These are phyloP conservation scores for Pristionchus arcanus DNA, from an alignment of 2,888 invertebrate species.

Conservation along the genomic window DNA sequence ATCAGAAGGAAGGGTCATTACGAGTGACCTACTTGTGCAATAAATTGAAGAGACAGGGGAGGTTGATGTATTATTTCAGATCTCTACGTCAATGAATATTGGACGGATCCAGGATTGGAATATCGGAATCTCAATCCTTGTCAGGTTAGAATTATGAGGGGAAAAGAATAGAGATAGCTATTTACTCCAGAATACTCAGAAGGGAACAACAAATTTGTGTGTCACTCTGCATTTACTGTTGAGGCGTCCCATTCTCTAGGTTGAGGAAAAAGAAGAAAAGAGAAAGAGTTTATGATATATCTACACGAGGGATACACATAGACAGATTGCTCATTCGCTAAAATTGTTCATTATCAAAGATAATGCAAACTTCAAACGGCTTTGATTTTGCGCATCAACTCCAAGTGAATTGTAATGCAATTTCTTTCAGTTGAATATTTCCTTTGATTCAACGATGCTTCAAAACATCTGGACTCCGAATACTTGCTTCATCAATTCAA, in stretches of 20 bases:
- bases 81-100: conserved; percentile 79
- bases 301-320: neutral
- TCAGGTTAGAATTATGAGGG: conserved; percentile 62
- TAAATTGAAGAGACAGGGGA: neutral
- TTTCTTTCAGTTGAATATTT: conserved; percentile 69
- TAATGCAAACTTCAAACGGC: too few relatives aligned
- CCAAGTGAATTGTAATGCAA: too few relatives aligned
- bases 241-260: neutral
- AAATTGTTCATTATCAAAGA: too few relatives aligned
- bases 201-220: neutral
- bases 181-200: neutral
- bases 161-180: neutral
- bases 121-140: conserved; percentile 78
- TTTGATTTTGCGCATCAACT: too few relatives aligned
- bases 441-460: conserved; percentile 77
- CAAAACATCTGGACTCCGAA: conserved; percentile 78
- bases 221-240: conserved; percentile 1
- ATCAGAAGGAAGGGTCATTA: neutral
- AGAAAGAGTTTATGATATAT: neutral
- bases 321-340: neutral
- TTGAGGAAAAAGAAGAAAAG: neutral
- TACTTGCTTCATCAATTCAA: conserved; percentile 79
- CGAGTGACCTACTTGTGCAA: neutral
- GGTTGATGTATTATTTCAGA: conserved; percentile 66
- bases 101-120: conserved; percentile 77